Evolutionary conservation across 1,140 invertebrate genomes (phyloP).

Genomic region (Apocrypta bakeri): DNA sequence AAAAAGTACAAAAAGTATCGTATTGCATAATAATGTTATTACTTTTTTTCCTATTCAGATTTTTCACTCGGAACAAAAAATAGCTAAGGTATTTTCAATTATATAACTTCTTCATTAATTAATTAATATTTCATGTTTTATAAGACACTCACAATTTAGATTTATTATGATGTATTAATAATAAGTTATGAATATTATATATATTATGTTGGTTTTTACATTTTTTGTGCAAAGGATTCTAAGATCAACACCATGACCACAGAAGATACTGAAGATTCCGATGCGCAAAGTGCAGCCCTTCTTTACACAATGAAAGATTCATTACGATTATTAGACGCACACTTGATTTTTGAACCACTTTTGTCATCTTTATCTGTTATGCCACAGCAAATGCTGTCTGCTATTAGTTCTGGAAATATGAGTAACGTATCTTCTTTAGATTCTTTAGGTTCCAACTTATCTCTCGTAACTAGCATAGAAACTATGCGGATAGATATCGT

Average conservation of each 20-base stretch:
- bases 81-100: constrained; percentile 64
- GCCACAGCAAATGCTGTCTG: constrained; percentile 85
- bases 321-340: constrained; percentile 88
- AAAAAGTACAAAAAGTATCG: too few relatives aligned
- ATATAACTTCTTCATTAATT: constrained; percentile 23
- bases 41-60: constrained; percentile 62
- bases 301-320: constrained; percentile 88
- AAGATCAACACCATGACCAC: constrained; percentile 78
- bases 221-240: constrained; percentile 68
- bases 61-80: constrained; percentile 71
- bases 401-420: constrained; percentile 73
- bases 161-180: too few relatives aligned
- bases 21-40: constrained; percentile 15
- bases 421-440: constrained; percentile 82
- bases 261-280: constrained; percentile 74
- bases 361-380: constrained; percentile 89
- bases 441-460: constrained; percentile 92
- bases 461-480: constrained; percentile 90
- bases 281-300: constrained; percentile 75
- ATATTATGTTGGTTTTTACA: too few relatives aligned
- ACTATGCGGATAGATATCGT: constrained; percentile 94
- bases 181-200: too few relatives aligned
- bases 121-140: too few relatives aligned
- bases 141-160: too few relatives aligned
- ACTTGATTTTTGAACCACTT: constrained; percentile 93